Conservation (phyloP, 2,113 vertebrate species). For the Hemiscyllium ocellatum region DNA sequence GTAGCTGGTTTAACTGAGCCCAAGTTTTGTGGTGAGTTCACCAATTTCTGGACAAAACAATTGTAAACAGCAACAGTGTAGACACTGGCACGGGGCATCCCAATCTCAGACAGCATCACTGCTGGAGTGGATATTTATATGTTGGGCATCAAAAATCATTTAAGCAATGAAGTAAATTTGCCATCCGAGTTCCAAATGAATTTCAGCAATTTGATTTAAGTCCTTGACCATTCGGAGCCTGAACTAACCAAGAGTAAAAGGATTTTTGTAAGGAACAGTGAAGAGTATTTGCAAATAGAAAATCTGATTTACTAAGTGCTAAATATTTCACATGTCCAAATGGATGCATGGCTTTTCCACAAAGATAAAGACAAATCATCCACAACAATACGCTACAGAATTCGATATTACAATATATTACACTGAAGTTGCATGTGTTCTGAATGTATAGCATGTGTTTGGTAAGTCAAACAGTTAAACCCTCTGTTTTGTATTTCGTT, state of each 20-base stretch:
- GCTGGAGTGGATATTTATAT: not conserved
- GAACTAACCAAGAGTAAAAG: not conserved
- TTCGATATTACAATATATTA: not conserved
- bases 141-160: not conserved
- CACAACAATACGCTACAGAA: not conserved
- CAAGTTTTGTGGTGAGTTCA: not conserved
- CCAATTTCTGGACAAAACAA: not conserved
- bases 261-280: not conserved
- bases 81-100: too few species aligned
- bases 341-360: not conserved
- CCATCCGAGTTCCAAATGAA: not conserved
- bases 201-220: not conserved
- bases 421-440: not conserved
- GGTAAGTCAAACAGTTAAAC: not conserved
- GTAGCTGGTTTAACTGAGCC: not conserved
- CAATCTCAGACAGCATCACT: not conserved
- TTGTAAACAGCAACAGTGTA: not conserved
- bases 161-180: not conserved
- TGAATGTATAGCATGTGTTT: not conserved
- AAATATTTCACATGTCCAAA: not conserved
- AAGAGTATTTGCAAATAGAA: not conserved
- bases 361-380: not conserved
- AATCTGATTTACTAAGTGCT: not conserved
- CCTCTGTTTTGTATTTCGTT: conserved; percentile 18
- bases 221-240: not conserved